These are phyloP conservation scores for Penaeus japonicus DNA, from an alignment of 1,140 invertebrate genomes.

Conservation along the genomic window DNA sequence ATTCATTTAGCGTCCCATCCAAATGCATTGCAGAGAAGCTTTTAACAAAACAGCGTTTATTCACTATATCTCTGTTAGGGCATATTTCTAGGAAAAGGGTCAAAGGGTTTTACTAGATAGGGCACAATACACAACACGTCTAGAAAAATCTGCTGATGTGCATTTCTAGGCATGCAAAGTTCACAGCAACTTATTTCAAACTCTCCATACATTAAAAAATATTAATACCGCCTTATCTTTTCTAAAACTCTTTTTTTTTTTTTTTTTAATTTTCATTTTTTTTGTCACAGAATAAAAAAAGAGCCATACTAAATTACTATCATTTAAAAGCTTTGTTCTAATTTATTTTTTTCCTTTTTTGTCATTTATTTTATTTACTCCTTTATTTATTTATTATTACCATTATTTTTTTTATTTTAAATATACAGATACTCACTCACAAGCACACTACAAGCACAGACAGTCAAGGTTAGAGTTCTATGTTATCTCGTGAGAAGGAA, in stretches of 20 bases:
- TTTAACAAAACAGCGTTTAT: not conserved
- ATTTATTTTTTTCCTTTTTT: no score
- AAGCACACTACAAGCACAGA: slow-evolving; percentile 43
- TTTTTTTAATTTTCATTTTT: no score
- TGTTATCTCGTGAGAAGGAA: slow-evolving; percentile 35
- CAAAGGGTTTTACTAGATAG: slow-evolving; percentile 7
- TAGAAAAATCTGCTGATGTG: slow-evolving; percentile 19
- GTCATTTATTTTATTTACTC: no score
- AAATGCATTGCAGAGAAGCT: not conserved
- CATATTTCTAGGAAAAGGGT: not conserved
- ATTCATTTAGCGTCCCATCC: not conserved
- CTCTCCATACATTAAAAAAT: slow-evolving; percentile 20
- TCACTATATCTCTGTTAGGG: not conserved
- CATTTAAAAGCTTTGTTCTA: no score
- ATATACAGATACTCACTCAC: slow-evolving; percentile 23
- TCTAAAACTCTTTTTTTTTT: not conserved
- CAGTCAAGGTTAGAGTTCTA: slow-evolving; percentile 36
- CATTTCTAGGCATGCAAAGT: slow-evolving; percentile 39
- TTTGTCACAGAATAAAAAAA: no score
- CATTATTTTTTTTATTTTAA: not conserved
- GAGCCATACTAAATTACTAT: no score
- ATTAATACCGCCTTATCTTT: not conserved
- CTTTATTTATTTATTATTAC: not conserved
- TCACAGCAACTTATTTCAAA: slow-evolving; percentile 42
- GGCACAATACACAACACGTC: slow-evolving; percentile 17